Percentiles rank a stretch among this genome's conserved stretches.
Evolutionary conservation across 2,797 vertebrate species (phyloP).

Genomic region (Lacerta agilis): DNA sequence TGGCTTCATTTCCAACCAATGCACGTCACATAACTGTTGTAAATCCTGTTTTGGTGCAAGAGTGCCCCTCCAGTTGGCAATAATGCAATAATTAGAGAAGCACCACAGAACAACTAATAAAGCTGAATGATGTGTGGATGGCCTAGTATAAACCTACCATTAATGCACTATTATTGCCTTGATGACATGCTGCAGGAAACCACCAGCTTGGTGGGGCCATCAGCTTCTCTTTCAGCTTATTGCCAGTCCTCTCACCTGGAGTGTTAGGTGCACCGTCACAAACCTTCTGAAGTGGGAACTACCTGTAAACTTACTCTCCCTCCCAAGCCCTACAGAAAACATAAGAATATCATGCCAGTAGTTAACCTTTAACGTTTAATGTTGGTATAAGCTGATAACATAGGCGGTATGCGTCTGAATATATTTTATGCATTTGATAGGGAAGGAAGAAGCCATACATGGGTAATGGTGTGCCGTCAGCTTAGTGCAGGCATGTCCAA

Average conservation of each 20-base stretch:
- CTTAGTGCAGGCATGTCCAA: no score
- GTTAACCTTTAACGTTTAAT: not conserved
- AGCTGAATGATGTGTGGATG: no score
- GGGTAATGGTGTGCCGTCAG: not conserved
- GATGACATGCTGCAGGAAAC: no score
- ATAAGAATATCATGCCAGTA: not conserved
- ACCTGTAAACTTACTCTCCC: not conserved
- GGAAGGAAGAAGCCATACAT: not conserved
- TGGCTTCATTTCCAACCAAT: no score
- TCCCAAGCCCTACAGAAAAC: not conserved
- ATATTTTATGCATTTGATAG: not conserved
- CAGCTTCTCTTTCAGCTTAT: not conserved
- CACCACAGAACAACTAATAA: no score
- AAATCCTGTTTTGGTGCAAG: no score
- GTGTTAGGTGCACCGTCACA: not conserved
- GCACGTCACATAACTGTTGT: no score
- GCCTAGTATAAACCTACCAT: no score
- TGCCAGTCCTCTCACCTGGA: not conserved
- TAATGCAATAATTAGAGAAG: no score
- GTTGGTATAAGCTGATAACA: not conserved
- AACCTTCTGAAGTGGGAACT: not conserved
- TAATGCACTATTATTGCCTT: no score
- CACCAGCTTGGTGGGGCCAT: no score
- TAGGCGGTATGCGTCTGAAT: not conserved
- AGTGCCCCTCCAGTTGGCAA: no score